phyloP scores from a whole-genome alignment of 1,140 invertebrate genomes.

The Temnothorax longispinosus region DNA sequence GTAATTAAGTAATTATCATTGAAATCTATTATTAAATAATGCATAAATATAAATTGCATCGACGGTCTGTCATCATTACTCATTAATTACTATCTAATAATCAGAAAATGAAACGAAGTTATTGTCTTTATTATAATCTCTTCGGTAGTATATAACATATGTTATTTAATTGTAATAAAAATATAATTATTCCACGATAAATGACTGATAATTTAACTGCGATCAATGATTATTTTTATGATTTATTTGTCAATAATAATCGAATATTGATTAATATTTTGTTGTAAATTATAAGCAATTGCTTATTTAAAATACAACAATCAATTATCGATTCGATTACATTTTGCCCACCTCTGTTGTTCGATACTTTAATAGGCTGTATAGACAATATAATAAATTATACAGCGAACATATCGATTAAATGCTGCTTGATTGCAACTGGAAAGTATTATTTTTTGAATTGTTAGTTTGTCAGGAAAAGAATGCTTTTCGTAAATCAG shows the following conservation, averaged over 20 bases:
- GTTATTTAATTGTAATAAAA: slow-evolving; percentile 34
- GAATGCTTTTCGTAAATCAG: neutral
- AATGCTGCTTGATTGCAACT: neutral
- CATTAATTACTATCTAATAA: slow-evolving; percentile 29
- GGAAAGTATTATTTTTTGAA: neutral
- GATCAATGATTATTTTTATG: neutral
- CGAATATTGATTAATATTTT: slow-evolving; percentile 17
- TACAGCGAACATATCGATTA: neutral
- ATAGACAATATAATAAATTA: neutral
- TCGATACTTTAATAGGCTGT: neutral
- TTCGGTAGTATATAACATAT: neutral
- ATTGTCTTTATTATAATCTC: neutral
- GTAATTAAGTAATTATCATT: slow-evolving; percentile 35
- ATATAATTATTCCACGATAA: neutral
- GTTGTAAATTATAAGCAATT: slow-evolving; percentile 1
- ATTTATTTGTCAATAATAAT: neutral
- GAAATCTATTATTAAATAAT: slow-evolving; percentile 25
- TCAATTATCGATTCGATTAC: slow-evolving; percentile 23
- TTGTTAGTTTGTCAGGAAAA: neutral
- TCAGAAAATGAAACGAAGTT: slow-evolving; percentile 10
- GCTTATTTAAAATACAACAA: neutral
- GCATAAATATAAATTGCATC: slow-evolving; percentile 24
- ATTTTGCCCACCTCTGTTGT: neutral
- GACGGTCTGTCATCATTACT: neutral
- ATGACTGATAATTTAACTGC: neutral